Percentiles rank a stretch among this genome's conserved stretches.
Conservation (phyloP, 2,113 vertebrate genomes). For the Oceanodroma tethys region DNA sequence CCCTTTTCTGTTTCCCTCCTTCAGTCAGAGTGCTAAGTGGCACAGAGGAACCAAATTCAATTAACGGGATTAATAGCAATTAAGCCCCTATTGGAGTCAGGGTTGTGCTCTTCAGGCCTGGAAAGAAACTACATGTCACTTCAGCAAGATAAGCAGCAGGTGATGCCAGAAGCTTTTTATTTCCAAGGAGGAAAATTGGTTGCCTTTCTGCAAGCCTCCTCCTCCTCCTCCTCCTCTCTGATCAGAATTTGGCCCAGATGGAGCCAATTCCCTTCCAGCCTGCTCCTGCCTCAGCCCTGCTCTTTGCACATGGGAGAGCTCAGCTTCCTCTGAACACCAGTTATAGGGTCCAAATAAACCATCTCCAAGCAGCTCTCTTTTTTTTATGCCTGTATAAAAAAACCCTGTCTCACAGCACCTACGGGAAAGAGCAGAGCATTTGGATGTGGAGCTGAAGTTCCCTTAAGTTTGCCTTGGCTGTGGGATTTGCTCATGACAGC, state of each 20-base stretch:
- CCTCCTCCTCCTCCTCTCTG: neutral
- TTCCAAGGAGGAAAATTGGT: slow-evolving; percentile 19
- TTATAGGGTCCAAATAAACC: neutral
- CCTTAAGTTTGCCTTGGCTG: neutral
- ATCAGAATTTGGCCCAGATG: neutral
- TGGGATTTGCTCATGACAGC: neutral
- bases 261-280: neutral
- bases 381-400: neutral
- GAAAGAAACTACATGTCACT: neutral
- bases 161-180: slow-evolving; percentile 43
- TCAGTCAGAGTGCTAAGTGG: neutral
- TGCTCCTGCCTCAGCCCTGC: neutral
- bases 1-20: neutral
- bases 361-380: neutral
- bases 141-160: slow-evolving; percentile 39
- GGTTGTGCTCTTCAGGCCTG: slow-evolving; percentile 19
- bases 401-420: neutral
- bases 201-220: neutral
- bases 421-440: neutral
- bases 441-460: neutral
- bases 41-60: slow-evolving; percentile 39
- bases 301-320: neutral
- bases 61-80: slow-evolving; percentile 45
- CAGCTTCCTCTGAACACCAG: neutral
- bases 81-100: neutral